phyloP scores from a whole-genome alignment of 2,888 invertebrate genomes.

The Euzophera pinguis region DNA sequence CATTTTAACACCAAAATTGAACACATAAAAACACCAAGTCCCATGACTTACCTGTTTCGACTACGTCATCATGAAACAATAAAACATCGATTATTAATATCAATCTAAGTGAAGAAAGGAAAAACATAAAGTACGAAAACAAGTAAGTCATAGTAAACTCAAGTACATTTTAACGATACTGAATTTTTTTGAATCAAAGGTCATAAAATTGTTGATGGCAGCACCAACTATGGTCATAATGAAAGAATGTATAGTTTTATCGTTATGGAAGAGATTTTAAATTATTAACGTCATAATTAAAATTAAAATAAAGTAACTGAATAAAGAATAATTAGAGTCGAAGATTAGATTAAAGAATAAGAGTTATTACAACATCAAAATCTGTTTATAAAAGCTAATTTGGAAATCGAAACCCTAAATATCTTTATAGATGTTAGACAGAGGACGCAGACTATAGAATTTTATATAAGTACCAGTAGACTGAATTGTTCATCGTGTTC shows the following conservation, averaged over 20 bases:
- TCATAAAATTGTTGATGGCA: not conserved
- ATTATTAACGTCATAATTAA: not conserved
- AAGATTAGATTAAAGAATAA: too few species aligned
- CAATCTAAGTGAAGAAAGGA: not conserved
- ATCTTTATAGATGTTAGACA: too few species aligned
- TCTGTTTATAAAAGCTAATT: too few species aligned
- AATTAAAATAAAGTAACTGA: not conserved
- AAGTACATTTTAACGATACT: not conserved
- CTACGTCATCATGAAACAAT: slow-evolving; percentile 9
- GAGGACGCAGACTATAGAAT: too few species aligned
- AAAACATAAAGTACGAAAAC: slow-evolving; percentile 6
- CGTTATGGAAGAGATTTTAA: not conserved
- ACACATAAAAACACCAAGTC: not conserved
- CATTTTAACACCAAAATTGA: not conserved
- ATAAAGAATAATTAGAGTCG: not conserved
- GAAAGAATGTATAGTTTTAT: too few species aligned
- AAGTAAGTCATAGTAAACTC: slow-evolving; percentile 8
- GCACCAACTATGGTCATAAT: not conserved
- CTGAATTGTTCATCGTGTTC: not conserved
- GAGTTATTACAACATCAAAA: not conserved
- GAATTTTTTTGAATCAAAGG: not conserved
- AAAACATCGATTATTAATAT: not conserved
- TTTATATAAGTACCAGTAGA: not conserved
- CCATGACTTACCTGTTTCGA: slow-evolving; percentile 10
- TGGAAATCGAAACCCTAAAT: too few species aligned